Evolutionary conservation across 2,888 invertebrate species (phyloP), one percentile per base, ranked within the genome.

Genomic region (Gortyna flavago): DNA sequence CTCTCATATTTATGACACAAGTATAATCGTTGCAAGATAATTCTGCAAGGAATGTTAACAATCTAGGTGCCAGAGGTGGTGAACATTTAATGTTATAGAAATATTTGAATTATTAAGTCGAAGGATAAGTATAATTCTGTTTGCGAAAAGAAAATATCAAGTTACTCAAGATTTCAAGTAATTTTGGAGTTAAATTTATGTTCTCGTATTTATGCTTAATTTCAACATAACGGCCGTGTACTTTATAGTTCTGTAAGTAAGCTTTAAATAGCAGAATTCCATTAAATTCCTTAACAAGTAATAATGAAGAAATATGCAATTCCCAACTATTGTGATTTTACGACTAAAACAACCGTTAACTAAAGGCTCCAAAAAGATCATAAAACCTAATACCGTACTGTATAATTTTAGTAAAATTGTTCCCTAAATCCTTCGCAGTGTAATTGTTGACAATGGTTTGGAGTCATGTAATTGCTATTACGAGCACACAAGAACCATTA

Each of bases 381-480:
- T 76, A 75, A 81, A 81, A 67, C 38, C 38, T 54, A 16, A 70
- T 29, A 74, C 72, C 6, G 51, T 71, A 65, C 25, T 68, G 71
- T 75, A 51, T 81, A 75, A 79, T 76, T 83, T 80, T 57, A 75
- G 75, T 84, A 69, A 78, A 78, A 75, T 74, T 65, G 66, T 85
- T 87, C 77, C 80, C 76, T 79, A 85, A 88, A 84, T 74, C 81
- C 71, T 64, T 81, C 66, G 79, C 71, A 76, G 76, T 73, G 57
- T 88, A 90, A 91, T 91, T 89, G 86, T 92, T 93, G 90, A 91
- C 90, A 92, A 92, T 90, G 89, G 84, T 89, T 92, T 92, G 90
- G 89, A 90, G 93, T 93, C 94, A 94, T 93, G 94, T 95, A 95
- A 93, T 91, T 91, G 91, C 87, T 89, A 93, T 95, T 95, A 94